Base-by-base conservation (phyloP, 2,888 invertebrate species). In the Melinaea marsaeus region DNA sequence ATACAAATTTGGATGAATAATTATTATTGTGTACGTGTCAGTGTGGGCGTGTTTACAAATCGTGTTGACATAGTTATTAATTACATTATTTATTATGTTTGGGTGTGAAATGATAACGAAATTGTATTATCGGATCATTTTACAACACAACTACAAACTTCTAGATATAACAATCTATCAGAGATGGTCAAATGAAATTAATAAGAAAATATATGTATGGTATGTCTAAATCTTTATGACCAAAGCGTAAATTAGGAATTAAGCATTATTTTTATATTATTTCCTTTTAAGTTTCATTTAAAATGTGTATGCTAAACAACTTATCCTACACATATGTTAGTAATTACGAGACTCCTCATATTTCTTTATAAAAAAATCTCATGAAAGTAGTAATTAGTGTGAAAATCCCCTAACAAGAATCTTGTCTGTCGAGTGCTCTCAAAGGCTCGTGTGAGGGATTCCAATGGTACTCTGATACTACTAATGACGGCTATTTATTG, bases 401-500 rank as follows among this genome's bases (percentile, higher is more conserved):
- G 74, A 77, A 79, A 79, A 79, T 70, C 73, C 74, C 68, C 68
- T 70, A 75, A 77, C 74, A 72, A 74, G 71, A 69, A 72, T 71
- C 72, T 71, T 74, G 76, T 70, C 65, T 71, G 72, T 73, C 71
- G 78, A 80, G 73, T 69, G 67, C 67, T 58, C 70, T 71, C 47
- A 37, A 58, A 64, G 66, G 73, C 73, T 67, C 64, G 70, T 66
- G 67, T 72, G 71, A 57, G 60, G 61, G 59, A 64, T 58, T 55
- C 57, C 62, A 79, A 81, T 77, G 73, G 74, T 72, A 68, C 80
- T 78, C 74, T 70, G 71, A 70, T 71, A 66, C 64, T 69, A 70
- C 77, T 84, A 85, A 85, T 78, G 84, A 82, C 76, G 72, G 76
- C 80, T 78, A 80, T 80, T 84, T 83, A 77, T 76, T 69, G 63